phyloP scores from a whole-genome alignment of 2,797 vertebrate species.

The Mionectes olivaceus region DNA sequence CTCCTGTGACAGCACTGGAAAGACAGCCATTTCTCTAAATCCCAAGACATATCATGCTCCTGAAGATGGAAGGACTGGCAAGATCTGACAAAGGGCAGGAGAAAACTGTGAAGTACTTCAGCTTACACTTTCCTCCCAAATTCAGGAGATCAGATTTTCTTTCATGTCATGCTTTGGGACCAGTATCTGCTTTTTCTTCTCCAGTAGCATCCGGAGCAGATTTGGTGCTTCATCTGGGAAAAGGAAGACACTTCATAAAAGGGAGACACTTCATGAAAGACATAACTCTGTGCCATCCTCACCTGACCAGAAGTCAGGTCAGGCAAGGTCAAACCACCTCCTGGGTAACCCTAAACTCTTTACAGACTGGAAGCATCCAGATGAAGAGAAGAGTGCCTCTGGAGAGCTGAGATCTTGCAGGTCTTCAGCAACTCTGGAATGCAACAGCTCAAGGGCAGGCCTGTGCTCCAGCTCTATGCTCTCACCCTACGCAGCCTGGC shows the following conservation, averaged over 20 bases:
- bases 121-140: not conserved
- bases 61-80: not conserved
- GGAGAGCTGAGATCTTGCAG: not conserved
- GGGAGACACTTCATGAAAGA: not conserved
- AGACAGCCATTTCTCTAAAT: not conserved
- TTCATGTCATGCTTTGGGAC: not conserved
- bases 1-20: accelerated
- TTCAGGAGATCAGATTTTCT: not conserved
- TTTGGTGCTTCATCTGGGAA: not conserved
- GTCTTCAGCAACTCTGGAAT: not conserved
- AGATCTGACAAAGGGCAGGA: not conserved
- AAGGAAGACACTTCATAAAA: not conserved
- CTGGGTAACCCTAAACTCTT: not conserved
- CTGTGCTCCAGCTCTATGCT: not conserved
- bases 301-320: not conserved
- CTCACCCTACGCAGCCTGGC: not conserved
- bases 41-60: not conserved
- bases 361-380: not conserved
- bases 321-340: not conserved
- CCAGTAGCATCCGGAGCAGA: not conserved
- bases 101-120: not conserved
- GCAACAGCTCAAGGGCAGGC: not conserved
- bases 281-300: accelerated
- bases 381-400: not conserved
- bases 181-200: not conserved